Conservation (phyloP, 2,113 vertebrate species). For the Spheniscus mendiculus region DNA sequence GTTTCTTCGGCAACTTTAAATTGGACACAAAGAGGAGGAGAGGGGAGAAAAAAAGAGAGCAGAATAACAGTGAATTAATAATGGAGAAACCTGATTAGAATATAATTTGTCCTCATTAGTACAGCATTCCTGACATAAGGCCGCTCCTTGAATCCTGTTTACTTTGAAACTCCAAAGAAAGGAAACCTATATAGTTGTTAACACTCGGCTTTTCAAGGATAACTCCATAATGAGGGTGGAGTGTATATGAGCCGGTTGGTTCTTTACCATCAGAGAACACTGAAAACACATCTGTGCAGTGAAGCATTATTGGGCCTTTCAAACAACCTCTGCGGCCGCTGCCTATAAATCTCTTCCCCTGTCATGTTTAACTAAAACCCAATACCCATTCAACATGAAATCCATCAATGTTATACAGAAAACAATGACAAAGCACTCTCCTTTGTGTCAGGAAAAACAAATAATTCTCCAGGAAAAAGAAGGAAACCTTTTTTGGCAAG, state of each 20-base stretch:
- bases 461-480: slow-evolving; percentile 73
- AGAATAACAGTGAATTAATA: slow-evolving; percentile 74
- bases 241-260: slow-evolving; percentile 38
- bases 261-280: slow-evolving; percentile 65
- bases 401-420: slow-evolving; percentile 89
- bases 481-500: slow-evolving; percentile 84
- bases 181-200: slow-evolving; percentile 72
- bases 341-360: slow-evolving; percentile 87
- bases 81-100: slow-evolving; percentile 77
- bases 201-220: slow-evolving; percentile 65
- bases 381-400: slow-evolving; percentile 91
- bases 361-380: slow-evolving; percentile 89
- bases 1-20: slow-evolving; percentile 74
- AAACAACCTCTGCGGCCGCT: slow-evolving; percentile 78
- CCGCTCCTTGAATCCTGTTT: slow-evolving; percentile 73
- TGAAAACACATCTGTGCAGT: slow-evolving; percentile 64
- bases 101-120: slow-evolving; percentile 80
- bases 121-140: slow-evolving; percentile 72
- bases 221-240: slow-evolving; percentile 62
- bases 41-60: background rate
- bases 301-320: slow-evolving; percentile 80
- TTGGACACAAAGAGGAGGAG: slow-evolving; percentile 66
- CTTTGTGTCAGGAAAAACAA: slow-evolving; percentile 78
- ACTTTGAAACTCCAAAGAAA: slow-evolving; percentile 78
- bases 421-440: slow-evolving; percentile 89